Evolutionary conservation across 2,888 invertebrate species (phyloP).

Genomic region (Acleris cristana): DNA sequence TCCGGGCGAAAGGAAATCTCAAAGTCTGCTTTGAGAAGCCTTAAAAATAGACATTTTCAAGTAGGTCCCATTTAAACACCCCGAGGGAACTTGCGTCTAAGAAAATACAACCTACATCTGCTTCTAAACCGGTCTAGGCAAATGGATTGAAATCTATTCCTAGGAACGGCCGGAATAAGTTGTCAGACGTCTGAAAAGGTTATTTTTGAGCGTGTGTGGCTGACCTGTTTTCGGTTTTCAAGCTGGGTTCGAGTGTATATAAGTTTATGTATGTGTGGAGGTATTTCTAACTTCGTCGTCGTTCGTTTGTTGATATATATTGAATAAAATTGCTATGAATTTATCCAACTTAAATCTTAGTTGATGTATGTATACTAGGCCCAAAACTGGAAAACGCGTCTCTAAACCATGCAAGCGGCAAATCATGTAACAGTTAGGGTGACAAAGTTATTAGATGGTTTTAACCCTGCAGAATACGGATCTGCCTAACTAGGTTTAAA

Average conservation of each 20-base stretch:
- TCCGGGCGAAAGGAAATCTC: neutral
- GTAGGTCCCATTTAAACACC: constrained; percentile 20
- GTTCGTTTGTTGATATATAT: no score
- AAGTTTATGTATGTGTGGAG: neutral
- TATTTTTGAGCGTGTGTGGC: constrained; percentile 22
- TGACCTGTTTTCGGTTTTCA: constrained; percentile 6
- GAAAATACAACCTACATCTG: constrained; percentile 30
- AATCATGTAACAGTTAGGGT: no score
- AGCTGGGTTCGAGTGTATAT: neutral
- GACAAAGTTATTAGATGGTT: no score
- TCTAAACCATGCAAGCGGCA: no score
- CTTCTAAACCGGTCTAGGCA: constrained; percentile 26
- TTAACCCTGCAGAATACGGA: no score
- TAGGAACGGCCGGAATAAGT: constrained; percentile 23
- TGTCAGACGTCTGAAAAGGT: constrained; percentile 28
- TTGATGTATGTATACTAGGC: no score
- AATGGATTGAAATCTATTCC: constrained; percentile 38
- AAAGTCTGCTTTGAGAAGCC: neutral
- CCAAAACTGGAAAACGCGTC: no score
- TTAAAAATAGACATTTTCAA: constrained; percentile 2
- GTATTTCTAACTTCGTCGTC: no score
- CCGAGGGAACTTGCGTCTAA: constrained; percentile 12
- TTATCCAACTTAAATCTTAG: no score
- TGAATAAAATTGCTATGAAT: no score
- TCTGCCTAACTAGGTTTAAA: no score